A percentile compares a stretch with the other conserved stretches of the same genome.
These are phyloP conservation scores for Ditula angustiorana DNA, from an alignment of 2,888 invertebrate genomes.

Conservation along the genomic window DNA sequence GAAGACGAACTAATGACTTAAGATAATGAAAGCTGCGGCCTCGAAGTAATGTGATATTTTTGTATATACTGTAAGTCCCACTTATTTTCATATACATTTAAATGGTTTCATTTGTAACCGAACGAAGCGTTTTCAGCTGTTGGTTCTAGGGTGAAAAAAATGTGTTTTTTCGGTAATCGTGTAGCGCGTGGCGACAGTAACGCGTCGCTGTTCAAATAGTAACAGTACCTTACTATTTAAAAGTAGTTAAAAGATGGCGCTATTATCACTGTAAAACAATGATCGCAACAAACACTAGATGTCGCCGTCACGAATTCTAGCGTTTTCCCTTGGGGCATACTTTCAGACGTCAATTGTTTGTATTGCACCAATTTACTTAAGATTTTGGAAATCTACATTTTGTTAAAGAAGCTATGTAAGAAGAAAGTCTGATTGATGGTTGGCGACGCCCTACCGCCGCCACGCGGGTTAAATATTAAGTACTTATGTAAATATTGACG, in stretches of 20 bases:
- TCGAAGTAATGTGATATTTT: slow-evolving; percentile 86
- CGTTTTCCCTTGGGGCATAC: not conserved
- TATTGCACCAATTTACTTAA: too few species aligned
- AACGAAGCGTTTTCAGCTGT: slow-evolving; percentile 70
- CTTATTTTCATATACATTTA: slow-evolving; percentile 85
- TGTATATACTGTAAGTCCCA: slow-evolving; percentile 85
- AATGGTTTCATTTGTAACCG: slow-evolving; percentile 81
- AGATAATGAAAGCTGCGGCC: slow-evolving; percentile 85
- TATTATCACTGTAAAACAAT: slow-evolving; percentile 9
- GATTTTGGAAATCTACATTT: too few species aligned
- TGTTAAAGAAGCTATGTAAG: too few species aligned
- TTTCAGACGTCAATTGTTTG: not conserved
- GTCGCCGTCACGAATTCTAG: not conserved
- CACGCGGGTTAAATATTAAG: slow-evolving; percentile 63
- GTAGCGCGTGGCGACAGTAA: slow-evolving; percentile 46
- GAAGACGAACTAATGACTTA: slow-evolving; percentile 79
- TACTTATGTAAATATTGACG: slow-evolving; percentile 80
- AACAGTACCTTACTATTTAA: too few species aligned
- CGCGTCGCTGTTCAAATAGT: slow-evolving; percentile 3
- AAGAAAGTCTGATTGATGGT: not conserved
- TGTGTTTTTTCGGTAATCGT: slow-evolving; percentile 59
- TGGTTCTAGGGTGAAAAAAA: slow-evolving; percentile 62
- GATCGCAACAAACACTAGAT: slow-evolving; percentile 13
- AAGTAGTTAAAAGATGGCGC: slow-evolving; percentile 26
- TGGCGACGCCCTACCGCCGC: slow-evolving; percentile 45